Evolutionary conservation across 1,140 invertebrate species (phyloP).

Genomic region (Cardiocondyla obscurior): DNA sequence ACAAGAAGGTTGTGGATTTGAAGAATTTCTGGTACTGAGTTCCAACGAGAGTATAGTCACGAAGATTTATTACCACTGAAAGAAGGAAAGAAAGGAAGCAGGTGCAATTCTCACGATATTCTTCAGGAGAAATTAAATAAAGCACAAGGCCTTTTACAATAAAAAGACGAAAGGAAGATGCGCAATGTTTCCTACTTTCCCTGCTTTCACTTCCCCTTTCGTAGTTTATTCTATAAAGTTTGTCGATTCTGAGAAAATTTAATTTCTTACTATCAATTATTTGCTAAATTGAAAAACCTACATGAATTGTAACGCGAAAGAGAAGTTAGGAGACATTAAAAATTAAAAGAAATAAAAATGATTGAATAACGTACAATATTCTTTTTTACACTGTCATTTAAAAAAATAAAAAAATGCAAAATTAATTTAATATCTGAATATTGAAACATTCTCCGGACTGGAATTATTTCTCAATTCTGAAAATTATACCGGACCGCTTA

Average conservation of each 20-base stretch:
- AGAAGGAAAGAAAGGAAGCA: conserved; percentile 1
- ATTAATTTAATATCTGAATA: neutral
- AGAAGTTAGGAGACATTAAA: neutral
- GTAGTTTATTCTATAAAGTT: neutral
- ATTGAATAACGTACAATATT: neutral
- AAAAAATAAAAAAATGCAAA: neutral
- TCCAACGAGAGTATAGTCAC: conserved; percentile 11
- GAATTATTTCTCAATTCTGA: conserved; percentile 52
- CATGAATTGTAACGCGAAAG: neutral
- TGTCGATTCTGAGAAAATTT: neutral
- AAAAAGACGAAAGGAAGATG: neutral
- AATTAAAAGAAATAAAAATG: neutral
- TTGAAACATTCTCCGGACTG: neutral
- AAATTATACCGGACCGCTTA: conserved; percentile 58
- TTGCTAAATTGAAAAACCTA: neutral
- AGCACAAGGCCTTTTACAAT: conserved; percentile 6
- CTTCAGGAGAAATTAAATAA: conserved; percentile 42
- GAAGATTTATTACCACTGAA: conserved; percentile 33
- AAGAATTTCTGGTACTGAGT: conserved; percentile 36
- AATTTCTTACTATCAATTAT: neutral
- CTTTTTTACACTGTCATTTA: neutral
- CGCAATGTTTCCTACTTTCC: neutral
- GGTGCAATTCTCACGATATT: conserved; percentile 38
- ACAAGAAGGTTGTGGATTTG: conserved; percentile 28
- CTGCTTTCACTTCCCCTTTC: conserved; percentile 15